phyloP scores from a whole-genome alignment of 2,797 vertebrate species.

The Melanogrammus aeglefinus region DNA sequence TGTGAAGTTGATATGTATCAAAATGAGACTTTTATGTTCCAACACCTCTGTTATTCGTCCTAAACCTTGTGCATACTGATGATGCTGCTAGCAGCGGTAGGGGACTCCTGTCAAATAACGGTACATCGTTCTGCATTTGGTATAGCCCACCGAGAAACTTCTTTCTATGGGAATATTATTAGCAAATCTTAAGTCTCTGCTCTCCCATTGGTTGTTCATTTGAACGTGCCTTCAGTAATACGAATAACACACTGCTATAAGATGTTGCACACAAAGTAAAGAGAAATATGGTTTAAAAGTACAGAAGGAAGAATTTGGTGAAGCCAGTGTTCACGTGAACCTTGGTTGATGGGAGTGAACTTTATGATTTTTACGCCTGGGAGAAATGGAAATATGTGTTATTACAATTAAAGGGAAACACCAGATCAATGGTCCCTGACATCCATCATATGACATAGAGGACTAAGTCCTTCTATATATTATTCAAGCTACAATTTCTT shows the following conservation, averaged over 20 bases:
- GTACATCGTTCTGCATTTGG: neutral
- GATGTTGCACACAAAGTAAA: neutral
- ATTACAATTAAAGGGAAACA: neutral
- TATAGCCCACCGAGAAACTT: neutral
- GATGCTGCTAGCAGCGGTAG: slow-evolving; percentile 5
- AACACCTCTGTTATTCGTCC: slow-evolving; percentile 20
- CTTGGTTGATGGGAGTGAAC: neutral
- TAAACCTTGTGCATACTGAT: slow-evolving; percentile 1
- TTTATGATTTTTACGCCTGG: neutral
- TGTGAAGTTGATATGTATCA: slow-evolving; percentile 52
- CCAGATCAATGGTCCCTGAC: neutral
- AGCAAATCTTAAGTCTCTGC: neutral
- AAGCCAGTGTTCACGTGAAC: neutral
- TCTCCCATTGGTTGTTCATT: neutral
- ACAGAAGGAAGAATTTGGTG: neutral
- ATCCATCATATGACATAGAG: neutral
- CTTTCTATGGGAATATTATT: neutral
- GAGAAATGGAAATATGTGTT: neutral
- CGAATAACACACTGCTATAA: neutral
- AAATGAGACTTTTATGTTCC: slow-evolving; percentile 35
- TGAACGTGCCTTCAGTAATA: neutral
- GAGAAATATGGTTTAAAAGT: neutral
- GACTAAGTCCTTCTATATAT: neutral
- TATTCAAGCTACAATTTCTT: neutral
- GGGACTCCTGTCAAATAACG: neutral